Conservation (phyloP, 2,113 vertebrate genomes). For the Megaptera novaeangliae region DNA sequence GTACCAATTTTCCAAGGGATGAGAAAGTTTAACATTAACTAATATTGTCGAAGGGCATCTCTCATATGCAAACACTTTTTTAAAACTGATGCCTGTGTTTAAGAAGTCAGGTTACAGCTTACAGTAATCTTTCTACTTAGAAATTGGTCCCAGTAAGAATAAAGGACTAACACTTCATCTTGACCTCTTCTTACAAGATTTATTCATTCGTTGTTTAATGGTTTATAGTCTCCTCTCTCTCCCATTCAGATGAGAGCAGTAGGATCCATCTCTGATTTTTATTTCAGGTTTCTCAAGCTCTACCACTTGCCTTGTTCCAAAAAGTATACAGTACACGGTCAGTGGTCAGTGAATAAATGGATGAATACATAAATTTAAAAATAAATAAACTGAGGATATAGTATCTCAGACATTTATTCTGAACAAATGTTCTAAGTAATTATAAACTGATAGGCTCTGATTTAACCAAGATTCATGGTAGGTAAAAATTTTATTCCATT, state of each 20-base stretch:
- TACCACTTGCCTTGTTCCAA: neutral
- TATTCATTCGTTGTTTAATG: neutral
- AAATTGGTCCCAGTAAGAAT: neutral
- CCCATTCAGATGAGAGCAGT: neutral
- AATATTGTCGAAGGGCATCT: neutral
- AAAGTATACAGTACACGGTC: neutral
- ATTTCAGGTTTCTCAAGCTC: neutral
- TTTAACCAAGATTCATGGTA: neutral
- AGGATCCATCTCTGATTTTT: neutral
- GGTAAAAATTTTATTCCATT: constrained; percentile 32
- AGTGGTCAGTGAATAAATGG: neutral
- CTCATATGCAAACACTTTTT: neutral
- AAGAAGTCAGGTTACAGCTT: neutral
- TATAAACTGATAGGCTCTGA: neutral
- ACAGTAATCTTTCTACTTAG: neutral
- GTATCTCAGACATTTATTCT: neutral
- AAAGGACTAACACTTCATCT: neutral
- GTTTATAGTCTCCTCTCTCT: neutral
- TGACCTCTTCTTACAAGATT: neutral
- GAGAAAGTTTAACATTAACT: neutral
- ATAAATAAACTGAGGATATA: neutral
- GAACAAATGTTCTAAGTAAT: neutral
- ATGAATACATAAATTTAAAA: neutral
- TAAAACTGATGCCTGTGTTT: neutral
- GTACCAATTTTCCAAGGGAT: neutral